phyloP scores from a whole-genome alignment of 2,113 vertebrate species.

The Myiozetetes cayanensis region DNA sequence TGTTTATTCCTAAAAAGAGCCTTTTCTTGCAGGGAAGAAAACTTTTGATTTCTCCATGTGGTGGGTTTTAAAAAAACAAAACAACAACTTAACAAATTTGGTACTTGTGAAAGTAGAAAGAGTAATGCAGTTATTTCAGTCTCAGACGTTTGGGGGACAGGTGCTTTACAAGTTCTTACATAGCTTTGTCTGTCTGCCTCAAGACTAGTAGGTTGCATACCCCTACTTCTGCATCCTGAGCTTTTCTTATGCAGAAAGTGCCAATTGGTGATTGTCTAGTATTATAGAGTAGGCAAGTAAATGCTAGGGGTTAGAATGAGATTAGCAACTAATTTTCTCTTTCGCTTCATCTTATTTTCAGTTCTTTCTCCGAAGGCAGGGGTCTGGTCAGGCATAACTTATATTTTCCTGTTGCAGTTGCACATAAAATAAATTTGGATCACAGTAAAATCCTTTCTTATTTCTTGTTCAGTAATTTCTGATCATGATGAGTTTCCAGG shows the following conservation, averaged over 20 bases:
- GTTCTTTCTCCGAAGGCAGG: neutral
- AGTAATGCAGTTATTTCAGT: slow-evolving; percentile 11
- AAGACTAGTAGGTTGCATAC: neutral
- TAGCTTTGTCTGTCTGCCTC: slow-evolving; percentile 26
- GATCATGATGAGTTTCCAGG: neutral
- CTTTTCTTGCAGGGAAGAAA: slow-evolving; percentile 36
- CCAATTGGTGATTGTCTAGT: neutral
- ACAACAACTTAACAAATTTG: slow-evolving; percentile 3
- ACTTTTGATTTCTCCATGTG: slow-evolving; percentile 48
- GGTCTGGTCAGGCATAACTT: neutral
- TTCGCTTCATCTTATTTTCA: slow-evolving; percentile 23
- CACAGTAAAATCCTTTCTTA: neutral
- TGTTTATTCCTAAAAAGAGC: slow-evolving; percentile 58
- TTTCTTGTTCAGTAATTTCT: neutral
- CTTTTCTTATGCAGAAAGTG: slow-evolving; percentile 31
- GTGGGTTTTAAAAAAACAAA: neutral
- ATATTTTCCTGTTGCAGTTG: neutral
- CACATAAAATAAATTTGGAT: neutral
- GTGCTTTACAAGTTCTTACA: slow-evolving; percentile 14
- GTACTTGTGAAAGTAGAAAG: neutral
- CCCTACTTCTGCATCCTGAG: neutral
- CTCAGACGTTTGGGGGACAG: slow-evolving; percentile 21
- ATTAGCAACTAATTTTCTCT: slow-evolving; percentile 40
- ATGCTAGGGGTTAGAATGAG: slow-evolving; percentile 39
- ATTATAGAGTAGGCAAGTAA: neutral